phyloP scores from a whole-genome alignment of 2,888 invertebrate genomes.

The Pseudococcus jackbeardsleyi region DNA sequence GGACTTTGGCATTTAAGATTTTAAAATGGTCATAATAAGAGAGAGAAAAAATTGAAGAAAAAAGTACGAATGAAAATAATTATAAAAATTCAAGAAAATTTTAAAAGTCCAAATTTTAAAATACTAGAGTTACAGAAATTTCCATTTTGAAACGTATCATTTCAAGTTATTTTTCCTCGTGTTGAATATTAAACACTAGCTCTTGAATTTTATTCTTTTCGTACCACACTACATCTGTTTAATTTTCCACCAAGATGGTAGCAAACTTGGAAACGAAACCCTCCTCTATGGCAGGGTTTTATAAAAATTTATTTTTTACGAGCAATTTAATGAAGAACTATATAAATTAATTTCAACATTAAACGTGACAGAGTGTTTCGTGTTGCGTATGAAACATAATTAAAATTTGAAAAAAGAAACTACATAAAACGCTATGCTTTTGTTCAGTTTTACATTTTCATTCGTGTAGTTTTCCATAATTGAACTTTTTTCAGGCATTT shows the following conservation, averaged over 20 bases:
- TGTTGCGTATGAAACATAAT: background rate
- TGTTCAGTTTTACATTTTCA: background rate
- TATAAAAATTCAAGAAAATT: too few species aligned
- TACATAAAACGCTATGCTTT: background rate
- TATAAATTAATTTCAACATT: slow-evolving; percentile 22
- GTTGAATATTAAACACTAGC: background rate
- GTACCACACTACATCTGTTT: background rate
- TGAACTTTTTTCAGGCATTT: background rate
- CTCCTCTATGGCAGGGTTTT: background rate
- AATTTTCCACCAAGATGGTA: background rate
- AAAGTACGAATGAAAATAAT: too few species aligned
- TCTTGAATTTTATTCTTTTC: background rate
- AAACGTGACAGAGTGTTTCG: slow-evolving; percentile 9
- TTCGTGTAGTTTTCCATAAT: background rate
- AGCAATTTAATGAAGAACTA: background rate
- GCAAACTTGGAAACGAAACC: background rate
- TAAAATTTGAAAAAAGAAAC: background rate
- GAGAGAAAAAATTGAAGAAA: too few species aligned
- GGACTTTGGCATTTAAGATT: too few species aligned
- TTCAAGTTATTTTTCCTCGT: too few species aligned
- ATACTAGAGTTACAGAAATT: too few species aligned
- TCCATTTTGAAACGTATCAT: too few species aligned
- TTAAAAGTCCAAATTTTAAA: too few species aligned
- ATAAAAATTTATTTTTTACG: background rate
- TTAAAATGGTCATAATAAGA: too few species aligned